A percentile compares a stretch with the other conserved stretches of the same genome.
Evolutionary conservation across 2,888 invertebrate genomes (phyloP).

Genomic region (Lasioglossum lativentre): DNA sequence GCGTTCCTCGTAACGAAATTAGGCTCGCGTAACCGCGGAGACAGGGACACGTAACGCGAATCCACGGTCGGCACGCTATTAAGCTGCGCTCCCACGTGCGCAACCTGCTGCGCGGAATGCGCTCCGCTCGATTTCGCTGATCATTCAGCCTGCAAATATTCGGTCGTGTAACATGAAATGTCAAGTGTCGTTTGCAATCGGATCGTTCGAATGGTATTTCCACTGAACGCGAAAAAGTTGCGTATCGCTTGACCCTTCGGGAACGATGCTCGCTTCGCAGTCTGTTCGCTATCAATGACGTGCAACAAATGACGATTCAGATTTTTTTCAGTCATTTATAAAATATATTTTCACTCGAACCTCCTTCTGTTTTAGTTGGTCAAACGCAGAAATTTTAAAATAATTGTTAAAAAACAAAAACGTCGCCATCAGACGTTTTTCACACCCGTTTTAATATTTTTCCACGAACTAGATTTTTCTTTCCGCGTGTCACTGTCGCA

Average conservation of each 20-base stretch:
- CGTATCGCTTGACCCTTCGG: background rate
- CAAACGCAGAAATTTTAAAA: too few relatives aligned
- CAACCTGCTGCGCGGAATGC: background rate
- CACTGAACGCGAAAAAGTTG: background rate
- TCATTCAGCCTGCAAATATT: background rate
- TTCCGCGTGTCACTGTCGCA: background rate
- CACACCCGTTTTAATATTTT: background rate
- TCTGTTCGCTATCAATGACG: too few relatives aligned
- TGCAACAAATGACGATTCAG: too few relatives aligned
- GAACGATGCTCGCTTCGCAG: too few relatives aligned
- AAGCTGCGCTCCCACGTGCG: background rate
- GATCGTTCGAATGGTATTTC: background rate
- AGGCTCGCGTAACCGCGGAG: constrained; percentile 1
- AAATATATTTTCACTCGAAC: too few relatives aligned
- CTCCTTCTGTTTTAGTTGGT: too few relatives aligned
- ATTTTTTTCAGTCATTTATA: too few relatives aligned
- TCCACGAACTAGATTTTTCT: background rate
- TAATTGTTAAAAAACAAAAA: too few relatives aligned
- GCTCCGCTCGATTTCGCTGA: background rate
- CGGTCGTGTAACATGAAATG: background rate
- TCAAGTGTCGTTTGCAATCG: background rate
- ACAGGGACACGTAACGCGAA: constrained; percentile 13
- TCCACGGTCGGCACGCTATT: constrained; percentile 10
- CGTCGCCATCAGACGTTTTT: too few relatives aligned
- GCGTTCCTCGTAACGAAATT: constrained; percentile 20